These are phyloP conservation scores for Achatina immaculata DNA, from an alignment of 1,140 invertebrate species.

Conservation along the genomic window DNA sequence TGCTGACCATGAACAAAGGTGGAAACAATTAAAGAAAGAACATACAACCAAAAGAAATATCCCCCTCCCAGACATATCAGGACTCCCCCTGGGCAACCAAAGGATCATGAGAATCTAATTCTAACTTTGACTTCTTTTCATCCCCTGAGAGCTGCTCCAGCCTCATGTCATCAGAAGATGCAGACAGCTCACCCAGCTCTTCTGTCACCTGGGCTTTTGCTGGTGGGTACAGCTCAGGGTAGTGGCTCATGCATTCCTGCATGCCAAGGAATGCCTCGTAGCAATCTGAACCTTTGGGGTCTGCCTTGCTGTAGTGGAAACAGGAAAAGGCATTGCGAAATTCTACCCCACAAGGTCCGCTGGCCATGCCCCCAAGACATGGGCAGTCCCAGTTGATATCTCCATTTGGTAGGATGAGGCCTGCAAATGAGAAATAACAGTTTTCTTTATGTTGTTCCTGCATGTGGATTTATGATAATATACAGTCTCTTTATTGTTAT, in stretches of 20 bases:
- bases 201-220: constrained; percentile 66
- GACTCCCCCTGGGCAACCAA: background rate
- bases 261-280: constrained; percentile 90
- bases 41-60: too few relatives aligned
- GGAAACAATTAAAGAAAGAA: too few relatives aligned
- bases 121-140: background rate
- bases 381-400: constrained; percentile 98
- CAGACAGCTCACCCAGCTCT: constrained; percentile 16
- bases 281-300: constrained; percentile 90
- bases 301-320: constrained; percentile 85
- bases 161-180: background rate
- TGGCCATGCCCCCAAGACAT: constrained; percentile 94
- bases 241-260: constrained; percentile 92
- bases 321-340: constrained; percentile 95
- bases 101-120: background rate
- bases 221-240: constrained; percentile 86
- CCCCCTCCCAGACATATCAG: background rate
- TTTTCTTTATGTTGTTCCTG: too few relatives aligned
- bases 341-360: constrained; percentile 92
- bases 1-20: too few relatives aligned
- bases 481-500: too few relatives aligned
- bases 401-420: constrained; percentile 87
- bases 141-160: background rate
- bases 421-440: constrained; percentile 69
- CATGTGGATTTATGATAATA: too few relatives aligned